Evolutionary conservation across 1,140 invertebrate species (phyloP).

Genomic region (Drosophila arizonae): DNA sequence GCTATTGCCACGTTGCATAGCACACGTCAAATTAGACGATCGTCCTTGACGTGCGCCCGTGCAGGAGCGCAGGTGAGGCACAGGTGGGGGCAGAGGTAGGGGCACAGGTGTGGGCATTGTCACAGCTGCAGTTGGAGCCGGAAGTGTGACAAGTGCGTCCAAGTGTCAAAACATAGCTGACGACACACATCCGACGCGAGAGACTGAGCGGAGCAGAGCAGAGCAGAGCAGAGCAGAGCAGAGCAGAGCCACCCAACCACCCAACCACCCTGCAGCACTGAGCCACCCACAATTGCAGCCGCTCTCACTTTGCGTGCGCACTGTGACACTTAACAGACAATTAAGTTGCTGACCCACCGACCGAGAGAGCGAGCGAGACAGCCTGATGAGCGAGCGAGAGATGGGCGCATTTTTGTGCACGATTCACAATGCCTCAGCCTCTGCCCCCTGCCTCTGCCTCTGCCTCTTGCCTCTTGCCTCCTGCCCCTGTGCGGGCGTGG

Average conservation of each 20-base stretch:
- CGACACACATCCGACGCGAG: constrained; percentile 31
- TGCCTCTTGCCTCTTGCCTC: no score
- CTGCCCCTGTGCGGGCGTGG: constrained; percentile 3
- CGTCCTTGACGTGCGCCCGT: constrained; percentile 10
- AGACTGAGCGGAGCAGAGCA: not conserved
- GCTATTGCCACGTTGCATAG: not conserved
- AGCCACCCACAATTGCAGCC: not conserved
- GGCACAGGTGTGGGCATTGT: not conserved
- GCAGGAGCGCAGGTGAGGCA: not conserved
- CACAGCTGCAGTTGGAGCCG: constrained; percentile 7
- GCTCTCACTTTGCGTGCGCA: constrained; percentile 45
- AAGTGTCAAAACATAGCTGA: constrained; percentile 44
- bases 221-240: no score
- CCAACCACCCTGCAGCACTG: not conserved
- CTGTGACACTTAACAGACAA: constrained; percentile 80
- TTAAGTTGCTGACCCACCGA: constrained; percentile 72
- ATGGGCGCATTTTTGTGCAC: constrained; percentile 13
- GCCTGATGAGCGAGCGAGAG: not conserved
- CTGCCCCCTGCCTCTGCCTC: no score
- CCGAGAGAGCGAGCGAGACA: constrained; percentile 11
- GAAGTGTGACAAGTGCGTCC: constrained; percentile 42
- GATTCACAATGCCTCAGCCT: constrained; percentile 22
- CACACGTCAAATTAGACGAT: constrained; percentile 15
- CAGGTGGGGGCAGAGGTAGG: no score
- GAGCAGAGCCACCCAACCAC: no score